Conservation (phyloP, 1,140 invertebrate genomes). For the Camponotus pennsylvanicus region DNA sequence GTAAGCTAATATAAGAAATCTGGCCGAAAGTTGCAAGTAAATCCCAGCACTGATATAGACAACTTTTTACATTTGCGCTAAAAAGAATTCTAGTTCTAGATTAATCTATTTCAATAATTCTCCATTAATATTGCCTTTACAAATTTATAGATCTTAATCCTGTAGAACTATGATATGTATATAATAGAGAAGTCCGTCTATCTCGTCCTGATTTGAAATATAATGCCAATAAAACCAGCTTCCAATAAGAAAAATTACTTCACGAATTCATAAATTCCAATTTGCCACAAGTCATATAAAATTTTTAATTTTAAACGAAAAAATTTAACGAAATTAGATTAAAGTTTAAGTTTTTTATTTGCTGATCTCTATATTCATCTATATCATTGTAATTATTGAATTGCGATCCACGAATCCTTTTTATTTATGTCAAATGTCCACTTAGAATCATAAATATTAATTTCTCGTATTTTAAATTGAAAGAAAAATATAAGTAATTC, state of each 20-base stretch:
- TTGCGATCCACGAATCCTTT: too few relatives aligned
- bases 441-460: too few relatives aligned
- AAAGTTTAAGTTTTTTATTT: too few relatives aligned
- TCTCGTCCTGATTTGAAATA: neutral
- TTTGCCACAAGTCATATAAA: too few relatives aligned
- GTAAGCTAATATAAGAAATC: too few relatives aligned
- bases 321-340: too few relatives aligned
- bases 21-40: too few relatives aligned
- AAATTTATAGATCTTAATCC: slow-evolving; percentile 6
- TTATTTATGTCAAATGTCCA: too few relatives aligned
- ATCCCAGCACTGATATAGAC: neutral
- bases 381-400: too few relatives aligned
- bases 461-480: too few relatives aligned
- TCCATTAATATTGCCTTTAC: slow-evolving; percentile 1
- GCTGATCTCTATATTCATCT: too few relatives aligned
- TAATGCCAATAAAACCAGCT: slow-evolving; percentile 40
- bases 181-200: neutral
- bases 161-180: slow-evolving; percentile 21
- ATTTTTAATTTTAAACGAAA: neutral
- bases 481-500: neutral
- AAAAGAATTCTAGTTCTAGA: neutral
- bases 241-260: slow-evolving; percentile 6
- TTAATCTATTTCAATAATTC: slow-evolving; percentile 3
- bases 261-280: neutral
- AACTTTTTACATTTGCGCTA: slow-evolving; percentile 11